phyloP scores from a whole-genome alignment of 1,140 invertebrate species.

The Drosophila insularis region DNA sequence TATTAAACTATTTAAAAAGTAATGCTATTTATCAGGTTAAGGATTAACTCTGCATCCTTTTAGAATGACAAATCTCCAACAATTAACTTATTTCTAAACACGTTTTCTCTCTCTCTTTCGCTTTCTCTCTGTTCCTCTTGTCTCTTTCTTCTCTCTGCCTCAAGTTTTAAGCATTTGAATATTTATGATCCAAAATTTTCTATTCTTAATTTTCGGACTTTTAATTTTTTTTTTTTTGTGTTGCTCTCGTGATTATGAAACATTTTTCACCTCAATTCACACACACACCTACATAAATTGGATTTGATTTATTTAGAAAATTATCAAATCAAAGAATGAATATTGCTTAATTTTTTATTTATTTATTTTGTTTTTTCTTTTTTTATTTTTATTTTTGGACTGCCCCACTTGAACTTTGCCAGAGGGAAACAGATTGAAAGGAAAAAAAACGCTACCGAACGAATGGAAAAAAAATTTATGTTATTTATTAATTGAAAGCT shows the following conservation, averaged over 20 bases:
- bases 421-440: neutral
- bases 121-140: too few relatives aligned
- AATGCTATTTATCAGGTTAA: too few relatives aligned
- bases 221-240: slow-evolving; percentile 25
- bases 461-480: slow-evolving; percentile 32
- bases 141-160: neutral
- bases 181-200: slow-evolving; percentile 8
- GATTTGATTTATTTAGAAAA: slow-evolving; percentile 53
- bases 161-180: neutral
- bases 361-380: slow-evolving; percentile 32
- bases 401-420: slow-evolving; percentile 48
- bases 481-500: slow-evolving; percentile 60
- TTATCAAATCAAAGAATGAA: slow-evolving; percentile 32
- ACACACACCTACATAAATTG: slow-evolving; percentile 14
- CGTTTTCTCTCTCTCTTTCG: too few relatives aligned
- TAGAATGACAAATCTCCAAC: too few relatives aligned
- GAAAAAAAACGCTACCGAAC: neutral
- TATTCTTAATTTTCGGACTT: slow-evolving; percentile 30
- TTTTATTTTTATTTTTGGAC: slow-evolving; percentile 4
- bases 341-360: slow-evolving; percentile 43
- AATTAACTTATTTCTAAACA: too few relatives aligned
- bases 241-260: slow-evolving; percentile 49
- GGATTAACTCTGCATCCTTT: too few relatives aligned
- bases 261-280: slow-evolving; percentile 45
- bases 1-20: too few relatives aligned